Percentiles rank a stretch among this genome's conserved stretches.
Evolutionary conservation across 2,888 invertebrate genomes (phyloP).

Genomic region (Hirudinaria manillensis): DNA sequence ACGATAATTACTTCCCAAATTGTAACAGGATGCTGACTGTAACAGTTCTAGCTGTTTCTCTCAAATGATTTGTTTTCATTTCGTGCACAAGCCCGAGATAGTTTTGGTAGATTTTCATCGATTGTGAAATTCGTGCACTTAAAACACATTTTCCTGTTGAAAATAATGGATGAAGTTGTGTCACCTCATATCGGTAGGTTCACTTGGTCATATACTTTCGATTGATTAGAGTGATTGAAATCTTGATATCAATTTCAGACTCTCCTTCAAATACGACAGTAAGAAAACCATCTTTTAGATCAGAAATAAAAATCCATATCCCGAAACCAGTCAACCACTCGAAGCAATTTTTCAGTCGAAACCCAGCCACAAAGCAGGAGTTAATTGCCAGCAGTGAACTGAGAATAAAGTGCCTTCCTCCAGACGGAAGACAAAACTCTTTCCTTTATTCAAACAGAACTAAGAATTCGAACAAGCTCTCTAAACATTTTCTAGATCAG

Average conservation of each 20-base stretch:
- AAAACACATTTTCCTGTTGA: neutral
- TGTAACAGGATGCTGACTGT: no score
- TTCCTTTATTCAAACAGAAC: no score
- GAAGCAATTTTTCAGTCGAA: neutral
- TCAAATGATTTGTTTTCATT: no score
- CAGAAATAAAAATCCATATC: slow-evolving; percentile 15
- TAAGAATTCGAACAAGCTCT: no score
- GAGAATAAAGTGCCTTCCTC: neutral
- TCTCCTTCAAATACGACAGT: neutral
- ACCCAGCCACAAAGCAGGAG: neutral
- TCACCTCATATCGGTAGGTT: no score
- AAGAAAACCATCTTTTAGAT: slow-evolving; percentile 13
- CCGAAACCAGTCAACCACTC: neutral
- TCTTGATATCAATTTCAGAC: slow-evolving; percentile 20
- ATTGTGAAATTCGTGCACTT: no score
- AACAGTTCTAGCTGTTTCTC: no score
- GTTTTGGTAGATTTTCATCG: no score
- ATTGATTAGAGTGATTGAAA: no score
- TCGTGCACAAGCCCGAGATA: no score
- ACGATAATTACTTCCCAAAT: neutral
- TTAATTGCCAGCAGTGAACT: neutral
- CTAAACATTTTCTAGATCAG: neutral
- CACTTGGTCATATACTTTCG: no score
- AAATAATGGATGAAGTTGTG: neutral
- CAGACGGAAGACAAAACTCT: neutral